phyloP scores from a whole-genome alignment of 1,140 invertebrate species.

The Mactra quadrangularis region DNA sequence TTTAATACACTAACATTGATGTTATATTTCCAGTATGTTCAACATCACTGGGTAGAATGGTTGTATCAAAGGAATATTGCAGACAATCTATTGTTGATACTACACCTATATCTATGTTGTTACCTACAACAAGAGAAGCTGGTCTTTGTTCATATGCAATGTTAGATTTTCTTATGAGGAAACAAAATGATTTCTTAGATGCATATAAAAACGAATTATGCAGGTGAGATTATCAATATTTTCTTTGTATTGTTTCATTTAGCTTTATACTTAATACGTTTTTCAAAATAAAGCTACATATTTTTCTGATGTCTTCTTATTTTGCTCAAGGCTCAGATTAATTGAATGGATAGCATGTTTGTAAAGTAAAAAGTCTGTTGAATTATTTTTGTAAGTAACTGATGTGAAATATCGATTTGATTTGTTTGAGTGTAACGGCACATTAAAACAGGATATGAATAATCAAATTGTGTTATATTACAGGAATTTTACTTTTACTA shows the following conservation, averaged over 20 bases:
- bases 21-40: slow-evolving; percentile 43
- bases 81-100: not conserved
- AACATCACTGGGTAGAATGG: slow-evolving; percentile 18
- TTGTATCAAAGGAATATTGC: slow-evolving; percentile 45
- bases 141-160: slow-evolving; percentile 68
- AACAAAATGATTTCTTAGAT: slow-evolving; percentile 73
- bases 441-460: no score
- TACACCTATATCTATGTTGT: slow-evolving; percentile 33
- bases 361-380: no score
- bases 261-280: not conserved
- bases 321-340: not conserved
- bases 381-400: no score
- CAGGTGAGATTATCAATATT: slow-evolving; percentile 1
- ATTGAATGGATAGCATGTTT: not conserved
- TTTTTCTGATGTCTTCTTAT: not conserved
- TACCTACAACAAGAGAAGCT: slow-evolving; percentile 55
- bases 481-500: slow-evolving; percentile 27
- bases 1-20: no score
- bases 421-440: no score
- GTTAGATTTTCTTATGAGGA: slow-evolving; percentile 63
- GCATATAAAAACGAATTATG: slow-evolving; percentile 48
- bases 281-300: not conserved
- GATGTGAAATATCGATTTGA: no score
- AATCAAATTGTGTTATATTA: no score
- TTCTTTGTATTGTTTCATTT: not conserved